phyloP scores from a whole-genome alignment of 2,797 vertebrate genomes.

The Tragelaphus oryx region DNA sequence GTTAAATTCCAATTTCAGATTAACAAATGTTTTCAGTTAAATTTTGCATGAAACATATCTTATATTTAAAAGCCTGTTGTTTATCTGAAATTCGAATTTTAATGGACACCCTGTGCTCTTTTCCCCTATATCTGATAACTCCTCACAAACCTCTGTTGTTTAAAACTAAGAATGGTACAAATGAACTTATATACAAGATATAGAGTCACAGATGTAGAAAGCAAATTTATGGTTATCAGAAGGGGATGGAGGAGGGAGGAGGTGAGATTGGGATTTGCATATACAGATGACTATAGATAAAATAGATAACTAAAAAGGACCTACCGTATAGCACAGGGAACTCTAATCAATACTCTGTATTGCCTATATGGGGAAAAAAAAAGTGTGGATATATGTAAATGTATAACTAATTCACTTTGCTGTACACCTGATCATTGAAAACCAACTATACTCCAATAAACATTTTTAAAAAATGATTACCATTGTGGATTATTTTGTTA shows the following conservation, averaged over 20 bases:
- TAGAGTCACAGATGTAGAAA: not conserved
- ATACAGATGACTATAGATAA: not conserved
- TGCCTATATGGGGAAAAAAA: not conserved
- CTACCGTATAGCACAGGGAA: not conserved
- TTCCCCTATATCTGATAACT: not conserved
- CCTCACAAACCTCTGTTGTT: accelerated
- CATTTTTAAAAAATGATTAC: not conserved
- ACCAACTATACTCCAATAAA: not conserved
- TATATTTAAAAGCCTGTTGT: not conserved
- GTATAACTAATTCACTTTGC: not conserved
- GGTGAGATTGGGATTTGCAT: not conserved
- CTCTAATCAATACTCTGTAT: not conserved
- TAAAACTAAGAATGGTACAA: not conserved
- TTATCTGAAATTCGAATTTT: not conserved
- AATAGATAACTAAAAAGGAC: not conserved
- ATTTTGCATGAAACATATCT: not conserved
- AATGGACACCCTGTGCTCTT: not conserved
- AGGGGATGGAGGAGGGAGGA: not conserved
- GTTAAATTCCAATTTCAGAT: not conserved
- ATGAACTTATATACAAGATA: not conserved
- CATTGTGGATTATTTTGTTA: not conserved
- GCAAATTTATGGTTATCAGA: not conserved
- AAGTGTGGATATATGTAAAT: not conserved
- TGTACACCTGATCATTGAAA: not conserved
- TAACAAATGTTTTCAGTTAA: not conserved